Evolutionary conservation across 2,113 vertebrate species (phyloP).

Genomic region (Tachycineta bicolor): DNA sequence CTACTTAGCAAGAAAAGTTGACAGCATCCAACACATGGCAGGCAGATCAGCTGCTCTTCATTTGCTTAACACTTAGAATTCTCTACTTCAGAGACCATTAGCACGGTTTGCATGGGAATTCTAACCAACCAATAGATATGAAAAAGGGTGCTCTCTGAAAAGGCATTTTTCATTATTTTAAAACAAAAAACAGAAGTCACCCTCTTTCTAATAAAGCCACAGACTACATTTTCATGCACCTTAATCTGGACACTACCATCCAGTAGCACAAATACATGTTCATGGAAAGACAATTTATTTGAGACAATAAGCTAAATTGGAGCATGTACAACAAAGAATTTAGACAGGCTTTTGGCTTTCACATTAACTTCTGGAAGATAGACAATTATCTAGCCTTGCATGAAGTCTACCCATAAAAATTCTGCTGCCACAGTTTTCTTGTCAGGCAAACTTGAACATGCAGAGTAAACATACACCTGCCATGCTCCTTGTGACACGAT

Average conservation of each 20-base stretch:
- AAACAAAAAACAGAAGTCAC: not conserved
- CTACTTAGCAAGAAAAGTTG: not conserved
- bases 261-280: not conserved
- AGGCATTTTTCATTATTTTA: not conserved
- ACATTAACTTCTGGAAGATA: not conserved
- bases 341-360: not conserved
- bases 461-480: not conserved
- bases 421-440: not conserved
- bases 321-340: not conserved
- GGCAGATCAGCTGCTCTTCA: not conserved
- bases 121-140: not conserved
- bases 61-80: not conserved
- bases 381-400: not conserved
- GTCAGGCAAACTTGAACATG: not conserved
- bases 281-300: not conserved
- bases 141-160: not conserved
- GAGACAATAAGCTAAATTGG: not conserved
- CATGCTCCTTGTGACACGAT: not conserved
- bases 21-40: not conserved
- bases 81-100: not conserved
- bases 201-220: not conserved
- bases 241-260: not conserved
- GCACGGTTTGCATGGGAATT: not conserved
- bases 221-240: not conserved
- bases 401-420: not conserved